phyloP scores from a whole-genome alignment of 2,113 vertebrate species.

The Hippocampus guttulatus region DNA sequence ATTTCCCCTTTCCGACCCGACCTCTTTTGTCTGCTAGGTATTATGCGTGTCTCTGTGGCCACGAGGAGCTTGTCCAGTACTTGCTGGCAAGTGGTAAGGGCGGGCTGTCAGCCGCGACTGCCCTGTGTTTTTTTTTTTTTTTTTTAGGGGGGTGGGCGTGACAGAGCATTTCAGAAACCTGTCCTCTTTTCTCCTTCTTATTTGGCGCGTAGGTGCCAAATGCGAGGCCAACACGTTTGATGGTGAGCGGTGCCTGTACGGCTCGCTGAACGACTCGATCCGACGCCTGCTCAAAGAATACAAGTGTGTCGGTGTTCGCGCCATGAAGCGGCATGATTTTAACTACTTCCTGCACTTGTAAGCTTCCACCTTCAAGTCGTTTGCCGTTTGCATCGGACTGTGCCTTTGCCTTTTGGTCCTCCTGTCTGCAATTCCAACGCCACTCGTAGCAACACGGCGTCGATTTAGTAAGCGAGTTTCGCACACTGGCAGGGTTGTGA shows the following conservation, averaged over 20 bases:
- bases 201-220: constrained; percentile 77
- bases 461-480: no score
- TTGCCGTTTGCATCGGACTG: not conserved
- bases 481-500: no score
- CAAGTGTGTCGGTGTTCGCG: constrained; percentile 85
- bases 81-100: constrained; percentile 88
- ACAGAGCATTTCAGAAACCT: not conserved
- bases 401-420: no score
- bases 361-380: constrained; percentile 22
- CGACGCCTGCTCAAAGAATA: constrained; percentile 87
- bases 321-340: constrained; percentile 86
- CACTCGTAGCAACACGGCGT: no score
- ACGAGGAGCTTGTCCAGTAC: constrained; percentile 92
- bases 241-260: constrained; percentile 89
- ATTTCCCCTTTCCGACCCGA: not conserved
- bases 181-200: not conserved
- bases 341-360: constrained; percentile 90
- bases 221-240: constrained; percentile 97
- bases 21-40: constrained; percentile 72
- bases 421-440: no score
- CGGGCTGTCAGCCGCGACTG: not conserved
- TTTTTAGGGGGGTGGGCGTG: not conserved
- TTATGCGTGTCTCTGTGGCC: constrained; percentile 94
- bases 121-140: no score
- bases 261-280: constrained; percentile 86